Evolutionary conservation across 2,888 invertebrate species (phyloP).

Genomic region (Nasonia oneida): DNA sequence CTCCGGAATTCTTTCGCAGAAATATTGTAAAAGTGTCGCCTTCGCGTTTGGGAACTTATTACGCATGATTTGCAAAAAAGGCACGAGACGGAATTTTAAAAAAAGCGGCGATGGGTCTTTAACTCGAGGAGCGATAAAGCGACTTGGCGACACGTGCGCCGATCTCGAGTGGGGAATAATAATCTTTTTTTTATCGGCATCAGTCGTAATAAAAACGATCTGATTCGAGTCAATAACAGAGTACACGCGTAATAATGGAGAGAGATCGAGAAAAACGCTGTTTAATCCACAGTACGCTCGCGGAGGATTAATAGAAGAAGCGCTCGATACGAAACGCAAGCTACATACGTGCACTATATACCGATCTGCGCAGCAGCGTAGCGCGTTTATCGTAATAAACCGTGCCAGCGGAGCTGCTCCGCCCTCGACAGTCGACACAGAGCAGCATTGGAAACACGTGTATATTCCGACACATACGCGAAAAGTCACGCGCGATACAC

Average conservation of each 20-base stretch:
- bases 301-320: not conserved
- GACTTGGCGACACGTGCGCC: not conserved
- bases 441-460: conserved; percentile 49
- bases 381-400: conserved; percentile 53
- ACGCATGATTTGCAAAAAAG: not conserved
- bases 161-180: not conserved
- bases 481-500: conserved; percentile 50
- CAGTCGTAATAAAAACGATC: not conserved
- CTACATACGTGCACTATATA: not conserved
- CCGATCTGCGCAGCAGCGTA: not conserved
- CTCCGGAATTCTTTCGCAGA: not conserved
- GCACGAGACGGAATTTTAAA: not conserved
- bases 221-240: not conserved
- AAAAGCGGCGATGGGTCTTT: not conserved
- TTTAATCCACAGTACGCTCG: not conserved
- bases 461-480: conserved; percentile 28
- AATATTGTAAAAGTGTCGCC: not conserved
- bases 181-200: not conserved
- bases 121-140: conserved; percentile 3
- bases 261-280: not conserved
- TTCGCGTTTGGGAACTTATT: not conserved
- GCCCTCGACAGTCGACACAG: conserved; percentile 22
- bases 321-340: not conserved
- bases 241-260: too few species aligned
- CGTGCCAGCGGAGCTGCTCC: conserved; percentile 36